phyloP scores from a whole-genome alignment of 2,888 invertebrate genomes.

The Peribatodes rhomboidaria region DNA sequence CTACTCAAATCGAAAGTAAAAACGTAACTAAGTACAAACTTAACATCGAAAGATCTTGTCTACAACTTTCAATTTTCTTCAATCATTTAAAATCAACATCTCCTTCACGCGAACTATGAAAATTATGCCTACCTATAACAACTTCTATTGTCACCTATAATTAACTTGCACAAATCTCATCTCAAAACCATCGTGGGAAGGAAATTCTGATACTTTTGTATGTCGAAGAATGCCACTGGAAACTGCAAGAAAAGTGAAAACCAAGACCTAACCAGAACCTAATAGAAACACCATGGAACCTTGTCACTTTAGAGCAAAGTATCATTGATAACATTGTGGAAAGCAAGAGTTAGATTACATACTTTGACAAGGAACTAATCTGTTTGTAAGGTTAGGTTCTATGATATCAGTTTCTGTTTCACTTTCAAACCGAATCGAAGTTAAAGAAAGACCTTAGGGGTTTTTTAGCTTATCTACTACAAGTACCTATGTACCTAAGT shows the following conservation, averaged over 20 bases:
- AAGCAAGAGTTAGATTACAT: not conserved
- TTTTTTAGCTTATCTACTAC: too few species aligned
- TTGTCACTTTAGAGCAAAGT: conserved; percentile 1
- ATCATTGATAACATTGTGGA: not conserved
- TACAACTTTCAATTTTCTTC: conserved; percentile 10
- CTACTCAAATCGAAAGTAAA: too few species aligned
- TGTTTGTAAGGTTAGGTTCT: not conserved
- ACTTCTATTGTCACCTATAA: conserved; percentile 46
- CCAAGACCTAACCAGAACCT: conserved; percentile 1
- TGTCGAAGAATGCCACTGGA: conserved; percentile 35
- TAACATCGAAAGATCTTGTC: not conserved
- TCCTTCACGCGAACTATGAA: conserved; percentile 4
- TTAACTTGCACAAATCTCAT: conserved; percentile 45
- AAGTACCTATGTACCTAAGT: too few species aligned
- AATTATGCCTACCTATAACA: not conserved
- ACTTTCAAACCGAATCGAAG: not conserved
- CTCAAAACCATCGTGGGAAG: conserved; percentile 41
- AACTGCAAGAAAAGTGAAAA: conserved; percentile 37
- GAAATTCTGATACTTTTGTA: conserved; percentile 25
- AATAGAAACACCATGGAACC: not conserved
- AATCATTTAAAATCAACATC: conserved; percentile 6
- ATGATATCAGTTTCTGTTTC: conserved; percentile 6
- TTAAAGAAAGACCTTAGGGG: too few species aligned
- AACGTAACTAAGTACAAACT: not conserved
- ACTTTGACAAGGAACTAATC: not conserved